phyloP scores from a whole-genome alignment of 1,140 invertebrate genomes.

The Periplaneta americana region DNA sequence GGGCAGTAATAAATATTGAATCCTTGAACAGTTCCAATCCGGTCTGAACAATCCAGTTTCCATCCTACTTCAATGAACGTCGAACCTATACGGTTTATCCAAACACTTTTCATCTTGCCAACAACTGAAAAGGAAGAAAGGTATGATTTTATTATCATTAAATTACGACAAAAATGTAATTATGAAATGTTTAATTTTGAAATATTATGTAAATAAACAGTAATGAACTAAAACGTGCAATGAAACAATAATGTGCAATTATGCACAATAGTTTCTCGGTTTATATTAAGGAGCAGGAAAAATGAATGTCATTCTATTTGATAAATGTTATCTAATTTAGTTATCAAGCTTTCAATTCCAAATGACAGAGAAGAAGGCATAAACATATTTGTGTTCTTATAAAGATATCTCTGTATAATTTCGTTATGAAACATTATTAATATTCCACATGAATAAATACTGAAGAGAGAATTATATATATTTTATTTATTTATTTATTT shows the following conservation, averaged over 20 bases:
- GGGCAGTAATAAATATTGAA: conserved; percentile 65
- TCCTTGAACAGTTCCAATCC: conserved; percentile 55
- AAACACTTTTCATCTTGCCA: conserved; percentile 59
- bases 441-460: conserved; percentile 6
- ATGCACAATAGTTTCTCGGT: no score
- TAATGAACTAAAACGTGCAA: no score
- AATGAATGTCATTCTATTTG: no score
- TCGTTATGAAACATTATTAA: no score
- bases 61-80: conserved; percentile 57
- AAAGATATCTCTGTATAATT: no score
- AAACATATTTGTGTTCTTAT: no score
- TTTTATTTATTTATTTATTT: neutral
- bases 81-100: conserved; percentile 49
- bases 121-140: conserved; percentile 36
- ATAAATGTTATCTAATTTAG: no score
- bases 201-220: no score
- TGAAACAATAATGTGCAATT: no score
- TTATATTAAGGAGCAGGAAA: no score
- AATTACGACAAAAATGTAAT: conserved; percentile 10
- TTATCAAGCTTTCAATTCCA: no score
- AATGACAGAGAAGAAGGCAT: no score
- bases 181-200: neutral
- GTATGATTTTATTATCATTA: neutral
- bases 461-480: neutral
- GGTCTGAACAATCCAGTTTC: conserved; percentile 63